These are phyloP conservation scores for Leuciscus waleckii DNA, from an alignment of 2,797 vertebrate genomes.

Conservation along the genomic window DNA sequence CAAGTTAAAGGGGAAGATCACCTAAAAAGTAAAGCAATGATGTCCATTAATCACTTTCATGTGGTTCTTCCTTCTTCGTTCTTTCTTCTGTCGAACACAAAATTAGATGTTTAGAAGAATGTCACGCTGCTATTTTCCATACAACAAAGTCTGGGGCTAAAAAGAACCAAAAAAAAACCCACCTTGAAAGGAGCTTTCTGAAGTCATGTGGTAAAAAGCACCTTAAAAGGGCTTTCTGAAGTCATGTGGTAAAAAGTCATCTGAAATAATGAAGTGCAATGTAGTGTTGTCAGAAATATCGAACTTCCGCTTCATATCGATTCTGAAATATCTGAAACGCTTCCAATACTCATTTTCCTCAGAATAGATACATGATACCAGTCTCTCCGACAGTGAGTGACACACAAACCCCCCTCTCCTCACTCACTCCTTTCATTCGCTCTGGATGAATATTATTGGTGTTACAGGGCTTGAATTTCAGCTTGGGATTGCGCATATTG, in stretches of 20 bases:
- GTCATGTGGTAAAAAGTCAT: background rate
- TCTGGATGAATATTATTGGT: too few relatives aligned
- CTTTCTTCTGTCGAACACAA: background rate
- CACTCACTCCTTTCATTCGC: too few relatives aligned
- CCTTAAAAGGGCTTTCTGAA: background rate
- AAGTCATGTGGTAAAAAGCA: background rate
- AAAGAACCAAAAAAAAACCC: background rate
- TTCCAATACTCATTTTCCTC: too few relatives aligned
- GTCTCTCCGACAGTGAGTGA: too few relatives aligned
- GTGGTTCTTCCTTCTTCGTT: background rate
- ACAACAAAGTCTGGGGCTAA: background rate
- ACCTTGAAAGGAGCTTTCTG: background rate
- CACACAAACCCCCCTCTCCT: too few relatives aligned
- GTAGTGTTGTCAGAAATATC: too few relatives aligned
- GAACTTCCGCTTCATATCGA: too few relatives aligned
- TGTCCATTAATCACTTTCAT: background rate
- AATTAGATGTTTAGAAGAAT: background rate
- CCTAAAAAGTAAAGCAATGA: background rate
- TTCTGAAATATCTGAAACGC: too few relatives aligned
- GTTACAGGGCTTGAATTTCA: too few relatives aligned
- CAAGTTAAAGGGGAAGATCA: background rate
- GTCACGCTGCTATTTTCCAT: background rate
- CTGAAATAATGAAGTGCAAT: background rate
- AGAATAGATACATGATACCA: too few relatives aligned
- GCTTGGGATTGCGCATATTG: too few relatives aligned